These are phyloP conservation scores for Diarsia brunnea DNA, from an alignment of 2,888 invertebrate species.

Conservation along the genomic window DNA sequence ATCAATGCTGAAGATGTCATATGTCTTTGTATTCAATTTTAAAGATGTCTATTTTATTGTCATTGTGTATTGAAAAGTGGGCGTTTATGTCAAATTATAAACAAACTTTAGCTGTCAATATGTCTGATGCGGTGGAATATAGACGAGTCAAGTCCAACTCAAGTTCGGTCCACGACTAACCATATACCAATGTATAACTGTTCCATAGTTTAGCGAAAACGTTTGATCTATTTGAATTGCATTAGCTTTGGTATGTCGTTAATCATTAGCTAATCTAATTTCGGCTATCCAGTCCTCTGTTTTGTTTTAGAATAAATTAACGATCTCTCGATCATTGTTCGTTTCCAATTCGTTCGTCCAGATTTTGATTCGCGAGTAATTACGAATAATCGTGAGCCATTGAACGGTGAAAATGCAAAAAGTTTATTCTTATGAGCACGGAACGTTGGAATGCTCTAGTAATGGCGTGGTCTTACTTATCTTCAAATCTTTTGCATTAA, in stretches of 20 bases:
- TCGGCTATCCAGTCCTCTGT: slow-evolving; percentile 15
- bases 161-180: too few species aligned
- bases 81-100: too few species aligned
- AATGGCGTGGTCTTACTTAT: slow-evolving; percentile 68
- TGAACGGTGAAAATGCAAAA: slow-evolving; percentile 53
- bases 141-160: too few species aligned
- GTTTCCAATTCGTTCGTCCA: slow-evolving; percentile 29
- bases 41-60: too few species aligned
- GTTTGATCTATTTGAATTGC: slow-evolving; percentile 5
- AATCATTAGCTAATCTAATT: slow-evolving; percentile 17
- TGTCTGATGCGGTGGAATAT: too few species aligned
- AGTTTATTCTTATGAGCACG: slow-evolving; percentile 62
- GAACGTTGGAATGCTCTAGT: slow-evolving; percentile 72
- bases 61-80: too few species aligned
- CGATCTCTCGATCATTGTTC: slow-evolving; percentile 7
- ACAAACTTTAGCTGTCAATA: too few species aligned
- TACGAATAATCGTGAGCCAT: slow-evolving; percentile 44
- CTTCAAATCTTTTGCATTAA: slow-evolving; percentile 48
- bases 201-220: slow-evolving; percentile 6
- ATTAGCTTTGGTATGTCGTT: slow-evolving; percentile 15
- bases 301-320: slow-evolving; percentile 39
- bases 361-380: slow-evolving; percentile 39
- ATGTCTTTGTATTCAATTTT: too few species aligned
- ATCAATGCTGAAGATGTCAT: too few species aligned
- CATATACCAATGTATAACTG: not conserved